Base-by-base conservation (phyloP, 2,888 invertebrate species). In the Hirtodrosophila alboralis region DNA sequence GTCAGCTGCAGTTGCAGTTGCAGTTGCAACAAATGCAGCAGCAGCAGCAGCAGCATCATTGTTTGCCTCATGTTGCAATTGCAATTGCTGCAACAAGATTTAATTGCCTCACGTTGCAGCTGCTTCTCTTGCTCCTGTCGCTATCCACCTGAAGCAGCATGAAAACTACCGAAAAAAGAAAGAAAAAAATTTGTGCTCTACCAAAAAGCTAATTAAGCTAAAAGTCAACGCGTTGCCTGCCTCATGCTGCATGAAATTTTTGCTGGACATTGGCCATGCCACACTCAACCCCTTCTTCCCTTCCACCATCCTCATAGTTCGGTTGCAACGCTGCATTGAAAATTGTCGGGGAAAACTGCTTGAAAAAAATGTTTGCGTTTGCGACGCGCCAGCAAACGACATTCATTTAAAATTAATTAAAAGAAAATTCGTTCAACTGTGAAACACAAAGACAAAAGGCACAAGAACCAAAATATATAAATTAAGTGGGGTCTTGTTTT, bases 341-440 rank as follows among this genome's bases (percentile, higher is more conserved):
- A 71, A 56, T n/a, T n/a, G 54, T 57, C 62, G 75, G 68, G n/a
- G n/a, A n/a, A 53, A 68, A 65, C 58, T 58, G 66, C 73, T 75
- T 67, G 69, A 58, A 33, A 48, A 75, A 79, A 79, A 84, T n/a
- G n/a, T n/a, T n/a, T n/a, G n/a, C n/a, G 74, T 80, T 79, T 74
- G 80, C 80, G 74, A 71, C 63, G 84, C 79, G 81, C 74, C 74
- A 86, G 44, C 86, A 64, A 80, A 72, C 73, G 83, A 86, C 85
- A 81, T 83, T 85, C 83, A 86, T 83, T 83, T 83, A 83, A 83
- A 83, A 86, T 83, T 83, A 86, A 83, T 83, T 83, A 83, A 83
- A 83, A 86, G 85, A 83, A 86, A 86, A 86, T 79, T 85, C 84
- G 85, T 76, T 85, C 80, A 67, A 83, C 86, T 85, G 87, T 76